Evolutionary conservation across 64 coral and sea anemone species (phyloP).

Genomic region (Cladopsammia gracilis): DNA sequence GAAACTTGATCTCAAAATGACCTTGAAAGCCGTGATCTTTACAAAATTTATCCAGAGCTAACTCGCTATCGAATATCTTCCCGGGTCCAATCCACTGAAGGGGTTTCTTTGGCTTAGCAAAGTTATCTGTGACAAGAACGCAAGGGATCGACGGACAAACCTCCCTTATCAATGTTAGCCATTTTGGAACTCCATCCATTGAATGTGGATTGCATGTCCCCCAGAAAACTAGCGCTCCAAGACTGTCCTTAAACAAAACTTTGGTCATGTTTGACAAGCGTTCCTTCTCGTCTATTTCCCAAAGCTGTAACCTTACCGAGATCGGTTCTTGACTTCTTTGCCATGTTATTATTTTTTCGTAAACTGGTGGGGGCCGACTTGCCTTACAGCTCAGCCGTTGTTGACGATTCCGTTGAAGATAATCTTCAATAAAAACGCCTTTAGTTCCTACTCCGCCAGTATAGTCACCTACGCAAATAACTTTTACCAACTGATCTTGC

Average conservation of each 20-base stretch:
- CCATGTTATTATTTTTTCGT: conserved; percentile 3
- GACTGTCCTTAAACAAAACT: not conserved
- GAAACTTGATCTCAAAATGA: conserved; percentile 73
- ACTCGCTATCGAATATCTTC: conserved; percentile 56
- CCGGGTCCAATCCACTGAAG: conserved; percentile 10
- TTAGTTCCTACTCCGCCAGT: not conserved
- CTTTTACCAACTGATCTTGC: not conserved
- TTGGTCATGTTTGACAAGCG: not conserved
- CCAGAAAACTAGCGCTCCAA: conserved; percentile 34
- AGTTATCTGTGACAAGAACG: conserved; percentile 73
- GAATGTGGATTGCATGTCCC: not conserved
- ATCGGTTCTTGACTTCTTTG: not conserved
- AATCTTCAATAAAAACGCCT: conserved; percentile 15
- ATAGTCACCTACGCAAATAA: not conserved
- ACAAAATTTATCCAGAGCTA: conserved; percentile 72
- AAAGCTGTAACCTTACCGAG: not conserved
- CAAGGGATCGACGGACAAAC: conserved; percentile 21
- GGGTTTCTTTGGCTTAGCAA: not conserved
- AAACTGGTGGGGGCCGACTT: not conserved
- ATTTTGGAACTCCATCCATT: not conserved
- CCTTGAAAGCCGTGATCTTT: conserved; percentile 50
- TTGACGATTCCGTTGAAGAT: not conserved
- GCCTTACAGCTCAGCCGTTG: not conserved
- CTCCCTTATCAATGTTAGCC: not conserved
- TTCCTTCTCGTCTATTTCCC: not conserved